Conservation (phyloP, 1,140 invertebrate genomes). For the Pachypeltis micranthus region DNA sequence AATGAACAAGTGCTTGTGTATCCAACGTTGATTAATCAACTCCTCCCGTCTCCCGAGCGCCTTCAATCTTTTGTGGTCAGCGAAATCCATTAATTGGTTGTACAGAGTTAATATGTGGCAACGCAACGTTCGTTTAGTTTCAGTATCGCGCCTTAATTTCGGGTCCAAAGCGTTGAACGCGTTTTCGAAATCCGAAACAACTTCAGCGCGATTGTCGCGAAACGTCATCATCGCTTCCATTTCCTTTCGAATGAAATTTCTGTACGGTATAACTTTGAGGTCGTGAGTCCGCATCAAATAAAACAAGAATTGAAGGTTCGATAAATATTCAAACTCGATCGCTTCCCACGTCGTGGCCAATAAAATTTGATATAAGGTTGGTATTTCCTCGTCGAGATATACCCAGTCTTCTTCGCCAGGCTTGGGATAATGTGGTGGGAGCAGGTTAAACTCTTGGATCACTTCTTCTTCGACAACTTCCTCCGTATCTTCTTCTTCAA, state of each 20-base stretch:
- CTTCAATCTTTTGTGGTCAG: conserved; percentile 10
- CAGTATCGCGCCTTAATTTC: not conserved
- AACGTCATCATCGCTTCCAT: not conserved
- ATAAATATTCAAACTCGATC: conserved; percentile 11
- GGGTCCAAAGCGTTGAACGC: conserved; percentile 17
- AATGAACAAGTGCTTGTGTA: not conserved
- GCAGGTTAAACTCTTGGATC: not conserved
- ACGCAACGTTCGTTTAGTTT: conserved; percentile 19
- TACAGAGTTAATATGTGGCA: conserved; percentile 14
- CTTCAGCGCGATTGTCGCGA: conserved; percentile 10
- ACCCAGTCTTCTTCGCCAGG: conserved; percentile 11
- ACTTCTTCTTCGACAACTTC: not conserved
- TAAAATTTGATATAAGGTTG: not conserved
- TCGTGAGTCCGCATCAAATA: conserved; percentile 1
- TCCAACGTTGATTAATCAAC: conserved; percentile 13
- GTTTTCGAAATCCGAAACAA: conserved; percentile 18
- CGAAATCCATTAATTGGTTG: conserved; percentile 8
- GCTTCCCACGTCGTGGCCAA: conserved; percentile 19
- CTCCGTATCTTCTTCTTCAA: not conserved
- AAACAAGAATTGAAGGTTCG: conserved; percentile 6
- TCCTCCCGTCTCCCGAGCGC: not conserved
- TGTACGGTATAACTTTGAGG: conserved; percentile 6
- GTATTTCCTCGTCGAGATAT: not conserved
- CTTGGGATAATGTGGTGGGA: not conserved
- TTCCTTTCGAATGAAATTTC: conserved; percentile 3